phyloP scores from a whole-genome alignment of 1,140 invertebrate species.

The Drosophila subpulchrella region DNA sequence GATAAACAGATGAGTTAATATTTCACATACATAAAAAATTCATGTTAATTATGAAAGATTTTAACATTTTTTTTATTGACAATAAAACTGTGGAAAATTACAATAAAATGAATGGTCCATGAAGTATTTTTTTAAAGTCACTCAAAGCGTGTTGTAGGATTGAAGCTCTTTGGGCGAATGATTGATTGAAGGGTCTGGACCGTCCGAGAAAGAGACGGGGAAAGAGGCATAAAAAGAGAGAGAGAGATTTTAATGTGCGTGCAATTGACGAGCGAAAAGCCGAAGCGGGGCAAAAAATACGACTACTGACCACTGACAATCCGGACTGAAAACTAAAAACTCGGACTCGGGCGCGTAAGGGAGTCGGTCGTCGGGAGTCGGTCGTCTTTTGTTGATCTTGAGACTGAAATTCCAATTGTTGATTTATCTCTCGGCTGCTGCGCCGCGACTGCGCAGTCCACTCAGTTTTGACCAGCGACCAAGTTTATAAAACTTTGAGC shows the following conservation, averaged over 20 bases:
- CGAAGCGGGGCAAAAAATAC: slow-evolving; percentile 32
- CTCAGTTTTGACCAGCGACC: slow-evolving; percentile 70
- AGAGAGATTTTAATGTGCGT: slow-evolving; percentile 23
- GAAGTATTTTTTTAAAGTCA: background rate
- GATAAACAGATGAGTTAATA: too few relatives aligned
- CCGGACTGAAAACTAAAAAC: slow-evolving; percentile 25
- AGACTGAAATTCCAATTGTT: slow-evolving; percentile 72
- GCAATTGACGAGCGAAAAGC: slow-evolving; percentile 26
- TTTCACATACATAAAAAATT: too few relatives aligned
- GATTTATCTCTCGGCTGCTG: slow-evolving; percentile 73
- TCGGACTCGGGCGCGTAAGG: slow-evolving; percentile 36
- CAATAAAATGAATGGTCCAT: background rate
- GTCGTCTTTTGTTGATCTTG: slow-evolving; percentile 74
- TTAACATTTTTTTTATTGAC: background rate
- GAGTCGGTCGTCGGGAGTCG: slow-evolving; percentile 24
- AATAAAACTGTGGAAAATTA: background rate
- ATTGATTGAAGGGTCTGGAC: slow-evolving; percentile 40
- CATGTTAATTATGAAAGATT: too few relatives aligned
- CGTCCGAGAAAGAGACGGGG: slow-evolving; percentile 13
- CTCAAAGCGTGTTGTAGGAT: background rate
- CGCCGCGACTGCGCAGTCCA: slow-evolving; percentile 20
- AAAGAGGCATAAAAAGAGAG: background rate
- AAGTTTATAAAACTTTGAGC: slow-evolving; percentile 83
- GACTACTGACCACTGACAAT: slow-evolving; percentile 30
- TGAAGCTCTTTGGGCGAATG: slow-evolving; percentile 20